A percentile compares a stretch with the other conserved stretches of the same genome.
phyloP scores from a whole-genome alignment of 2,113 vertebrate genomes.

The Microtus pennsylvanicus region DNA sequence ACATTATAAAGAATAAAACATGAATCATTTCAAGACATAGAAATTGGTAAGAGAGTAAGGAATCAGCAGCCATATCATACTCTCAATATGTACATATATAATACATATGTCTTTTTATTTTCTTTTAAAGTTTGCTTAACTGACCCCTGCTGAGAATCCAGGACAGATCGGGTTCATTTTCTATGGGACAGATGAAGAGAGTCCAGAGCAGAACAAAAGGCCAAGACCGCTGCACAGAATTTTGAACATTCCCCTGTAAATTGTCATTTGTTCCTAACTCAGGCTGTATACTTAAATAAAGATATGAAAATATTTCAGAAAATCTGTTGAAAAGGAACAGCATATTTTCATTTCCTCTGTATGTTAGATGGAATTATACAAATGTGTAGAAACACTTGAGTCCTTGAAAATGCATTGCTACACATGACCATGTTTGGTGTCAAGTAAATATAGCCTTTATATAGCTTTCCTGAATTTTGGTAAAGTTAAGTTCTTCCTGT shows the following conservation, averaged over 20 bases:
- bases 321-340: neutral
- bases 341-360: neutral
- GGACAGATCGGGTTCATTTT: neutral
- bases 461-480: neutral
- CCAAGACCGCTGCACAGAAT: neutral
- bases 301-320: neutral
- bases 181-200: neutral
- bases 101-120: neutral
- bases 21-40: neutral
- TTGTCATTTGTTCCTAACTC: neutral
- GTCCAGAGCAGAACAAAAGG: conserved; percentile 13
- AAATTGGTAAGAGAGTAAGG: neutral
- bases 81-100: neutral
- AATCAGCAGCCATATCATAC: neutral
- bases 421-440: neutral
- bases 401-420: neutral
- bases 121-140: neutral
- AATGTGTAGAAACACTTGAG: neutral
- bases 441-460: neutral
- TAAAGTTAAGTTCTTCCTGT: neutral
- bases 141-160: conserved; percentile 11
- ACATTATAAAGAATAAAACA: neutral
- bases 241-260: neutral
- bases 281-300: neutral
- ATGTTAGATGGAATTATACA: neutral